Percentiles rank a stretch among this genome's conserved stretches.
Evolutionary conservation across 2,797 vertebrate species (phyloP).

Genomic region (Eurystomus glaucurus): DNA sequence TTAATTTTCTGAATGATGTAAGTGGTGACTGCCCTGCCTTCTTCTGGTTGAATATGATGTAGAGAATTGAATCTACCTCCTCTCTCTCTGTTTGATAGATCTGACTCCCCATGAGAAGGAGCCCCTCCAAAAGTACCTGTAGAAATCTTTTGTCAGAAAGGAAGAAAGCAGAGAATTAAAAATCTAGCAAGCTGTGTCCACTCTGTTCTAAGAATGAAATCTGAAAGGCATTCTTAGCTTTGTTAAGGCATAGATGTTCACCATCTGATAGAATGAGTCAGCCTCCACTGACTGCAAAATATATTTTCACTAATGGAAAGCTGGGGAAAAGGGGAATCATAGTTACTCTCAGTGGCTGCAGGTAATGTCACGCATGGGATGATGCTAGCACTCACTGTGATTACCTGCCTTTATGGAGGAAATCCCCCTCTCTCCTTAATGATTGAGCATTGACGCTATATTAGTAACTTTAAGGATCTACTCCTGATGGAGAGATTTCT

Average conservation of each 20-base stretch:
- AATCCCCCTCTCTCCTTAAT: not conserved
- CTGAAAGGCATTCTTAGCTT: not conserved
- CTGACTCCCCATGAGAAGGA: not conserved
- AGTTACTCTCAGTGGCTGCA: not conserved
- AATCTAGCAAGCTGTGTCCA: not conserved
- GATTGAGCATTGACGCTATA: not conserved
- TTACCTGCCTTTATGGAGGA: not conserved
- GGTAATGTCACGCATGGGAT: not conserved
- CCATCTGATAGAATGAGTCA: not conserved
- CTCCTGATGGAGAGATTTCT: not conserved
- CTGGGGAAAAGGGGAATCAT: fast-evolving
- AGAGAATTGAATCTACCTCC: not conserved
- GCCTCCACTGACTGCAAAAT: not conserved
- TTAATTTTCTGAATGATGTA: not conserved
- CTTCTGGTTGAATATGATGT: not conserved
- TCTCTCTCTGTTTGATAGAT: not conserved
- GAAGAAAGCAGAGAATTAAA: not conserved
- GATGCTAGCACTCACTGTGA: not conserved
- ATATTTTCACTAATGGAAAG: not conserved
- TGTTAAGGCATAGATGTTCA: not conserved
- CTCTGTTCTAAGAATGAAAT: not conserved
- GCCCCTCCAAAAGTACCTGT: not conserved
- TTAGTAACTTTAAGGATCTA: not conserved
- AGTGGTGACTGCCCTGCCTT: not conserved
- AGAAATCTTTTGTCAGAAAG: not conserved